These are phyloP conservation scores for Microcebus lehilahytsara DNA, from an alignment of 2,113 vertebrate genomes.

Conservation along the genomic window DNA sequence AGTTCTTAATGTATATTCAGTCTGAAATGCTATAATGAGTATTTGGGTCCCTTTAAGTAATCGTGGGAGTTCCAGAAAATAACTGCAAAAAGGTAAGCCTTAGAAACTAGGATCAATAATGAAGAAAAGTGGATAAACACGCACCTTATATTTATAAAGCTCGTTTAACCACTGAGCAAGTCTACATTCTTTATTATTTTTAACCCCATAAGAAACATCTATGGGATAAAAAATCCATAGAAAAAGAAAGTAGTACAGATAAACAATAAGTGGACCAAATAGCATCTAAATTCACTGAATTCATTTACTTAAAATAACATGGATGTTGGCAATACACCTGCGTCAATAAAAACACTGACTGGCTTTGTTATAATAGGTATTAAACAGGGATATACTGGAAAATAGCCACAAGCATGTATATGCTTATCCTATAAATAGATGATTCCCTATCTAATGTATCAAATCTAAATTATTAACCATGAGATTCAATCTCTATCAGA, in stretches of 20 bases:
- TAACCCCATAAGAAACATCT: background rate
- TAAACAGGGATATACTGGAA: background rate
- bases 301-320: slow-evolving; percentile 18
- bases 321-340: background rate
- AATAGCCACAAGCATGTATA: background rate
- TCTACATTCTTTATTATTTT: slow-evolving; percentile 15
- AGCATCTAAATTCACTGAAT: slow-evolving; percentile 4
- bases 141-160: background rate
- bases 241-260: background rate
- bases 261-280: background rate
- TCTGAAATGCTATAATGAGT: slow-evolving; percentile 12
- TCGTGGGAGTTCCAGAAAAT: background rate
- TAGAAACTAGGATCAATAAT: background rate
- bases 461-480: slow-evolving; percentile 39
- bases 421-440: background rate
- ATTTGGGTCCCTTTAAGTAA: slow-evolving; percentile 23
- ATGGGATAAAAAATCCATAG: background rate
- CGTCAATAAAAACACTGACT: slow-evolving; percentile 2
- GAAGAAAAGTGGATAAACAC: background rate
- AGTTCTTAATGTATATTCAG: slow-evolving; percentile 30
- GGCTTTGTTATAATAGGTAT: background rate
- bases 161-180: background rate
- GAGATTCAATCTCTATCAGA: background rate
- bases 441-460: background rate
- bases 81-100: slow-evolving; percentile 31